phyloP scores from a whole-genome alignment of 23 tunicate genomes.

The Halocynthia roretzi region DNA sequence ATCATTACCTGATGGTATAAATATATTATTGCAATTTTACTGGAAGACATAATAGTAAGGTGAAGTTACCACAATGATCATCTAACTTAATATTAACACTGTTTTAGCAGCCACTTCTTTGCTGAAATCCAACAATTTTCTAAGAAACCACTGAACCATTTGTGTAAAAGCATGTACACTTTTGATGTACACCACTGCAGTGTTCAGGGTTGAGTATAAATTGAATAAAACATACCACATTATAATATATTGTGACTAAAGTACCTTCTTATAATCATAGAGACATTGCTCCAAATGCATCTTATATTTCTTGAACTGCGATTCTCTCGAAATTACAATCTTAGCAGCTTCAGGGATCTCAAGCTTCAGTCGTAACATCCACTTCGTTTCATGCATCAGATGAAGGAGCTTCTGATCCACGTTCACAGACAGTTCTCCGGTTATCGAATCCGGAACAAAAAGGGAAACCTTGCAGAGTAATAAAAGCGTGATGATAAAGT shows the following conservation, averaged over 20 bases:
- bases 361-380: conserved; percentile 80
- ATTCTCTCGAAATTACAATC: conserved; percentile 39
- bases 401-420: conserved; percentile 50
- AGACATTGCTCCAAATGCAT: conserved; percentile 80
- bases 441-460: conserved; percentile 30
- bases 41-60: too few species aligned
- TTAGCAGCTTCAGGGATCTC: conserved; percentile 84
- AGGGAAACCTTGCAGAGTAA: conserved; percentile 9
- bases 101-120: too few species aligned
- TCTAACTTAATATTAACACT: too few species aligned
- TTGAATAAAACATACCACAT: background rate
- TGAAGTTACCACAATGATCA: too few species aligned
- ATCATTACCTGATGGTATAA: too few species aligned
- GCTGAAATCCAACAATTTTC: too few species aligned
- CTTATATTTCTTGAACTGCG: conserved; percentile 67
- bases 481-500: background rate
- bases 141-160: too few species aligned
- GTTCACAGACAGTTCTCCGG: conserved; percentile 65
- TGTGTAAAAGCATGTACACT: background rate
- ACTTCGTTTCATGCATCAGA: conserved; percentile 70
- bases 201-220: background rate
- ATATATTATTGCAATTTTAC: too few species aligned
- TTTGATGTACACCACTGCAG: background rate
- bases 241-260: background rate
- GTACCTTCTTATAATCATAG: conserved; percentile 60